Evolutionary conservation across 2,888 invertebrate genomes (phyloP), one percentile per base, ranked within the genome.

Genomic region (Antheraea assamensis): DNA sequence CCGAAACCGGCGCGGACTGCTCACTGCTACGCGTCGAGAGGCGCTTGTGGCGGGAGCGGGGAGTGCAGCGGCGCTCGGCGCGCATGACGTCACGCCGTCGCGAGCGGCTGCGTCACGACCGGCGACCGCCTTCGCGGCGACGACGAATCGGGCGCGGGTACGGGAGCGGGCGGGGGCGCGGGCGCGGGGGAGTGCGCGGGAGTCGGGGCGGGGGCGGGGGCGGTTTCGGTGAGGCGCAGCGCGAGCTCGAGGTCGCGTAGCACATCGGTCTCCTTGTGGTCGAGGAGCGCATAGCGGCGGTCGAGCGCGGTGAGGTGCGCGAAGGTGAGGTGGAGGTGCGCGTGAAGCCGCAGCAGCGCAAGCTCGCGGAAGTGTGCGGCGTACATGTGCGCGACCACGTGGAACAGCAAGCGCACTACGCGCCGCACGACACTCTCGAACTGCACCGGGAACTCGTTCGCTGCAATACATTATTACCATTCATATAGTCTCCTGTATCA

Each of bases 311-410:
- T 98, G 93, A 99, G 97, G 95, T 99, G 99, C 94, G 98, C 98
- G 96, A 99, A 99, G 85, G 99, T 98, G 95, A 98, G 97, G 96
- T 99, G 99, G 93, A 99, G 97, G 95, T 99, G 99, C 90, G 98
- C 97, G 95, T 99, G 99, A 91, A 99, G 96, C 84, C 98, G 97
- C 92, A 99, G 96, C 91, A 98, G 96, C 90, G 98, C 97, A 86
- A 99, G 97, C 95, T 99, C 98, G 94, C 98, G 97, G 96, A 99
- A 99, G 96, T 99, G 99, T 95, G 98, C 97, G 92, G 98, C 98
- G 96, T 99, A 99, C 93, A 99, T 96, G 96, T 99, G 99, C 93
- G 99, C 99, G 96, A 99, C 96, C 93, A 99, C 99, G 95, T 99
- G 99, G 96, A 98, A 99, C 95, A 99, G 96, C 95, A 99, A 96